These are phyloP conservation scores for Spatulosminthurus flaviceps DNA, from an alignment of 2,888 invertebrate genomes.

Conservation along the genomic window DNA sequence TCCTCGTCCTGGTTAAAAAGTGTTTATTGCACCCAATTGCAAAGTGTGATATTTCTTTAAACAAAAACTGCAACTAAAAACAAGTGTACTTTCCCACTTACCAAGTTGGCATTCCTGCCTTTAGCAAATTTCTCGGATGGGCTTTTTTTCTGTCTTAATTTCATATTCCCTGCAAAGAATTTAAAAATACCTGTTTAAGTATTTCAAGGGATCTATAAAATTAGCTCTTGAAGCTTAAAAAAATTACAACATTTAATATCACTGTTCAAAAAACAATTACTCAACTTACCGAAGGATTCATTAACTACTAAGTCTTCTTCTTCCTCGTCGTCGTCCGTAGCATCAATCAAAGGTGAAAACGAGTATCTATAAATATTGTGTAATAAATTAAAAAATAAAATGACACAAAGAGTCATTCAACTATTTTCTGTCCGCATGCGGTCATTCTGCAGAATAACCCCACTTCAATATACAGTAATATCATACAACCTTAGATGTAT, in stretches of 20 bases:
- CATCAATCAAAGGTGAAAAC: constrained; percentile 89
- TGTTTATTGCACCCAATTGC: no score
- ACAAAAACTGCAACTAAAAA: background rate
- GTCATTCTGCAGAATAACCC: no score
- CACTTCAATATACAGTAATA: no score
- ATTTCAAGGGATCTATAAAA: constrained; percentile 20
- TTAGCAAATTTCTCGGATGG: constrained; percentile 54
- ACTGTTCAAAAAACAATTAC: background rate
- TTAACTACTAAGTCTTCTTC: constrained; percentile 84
- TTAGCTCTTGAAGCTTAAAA: no score
- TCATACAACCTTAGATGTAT: no score
- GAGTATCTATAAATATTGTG: constrained; percentile 75
- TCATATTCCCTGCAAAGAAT: constrained; percentile 57
- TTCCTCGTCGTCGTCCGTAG: constrained; percentile 81
- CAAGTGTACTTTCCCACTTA: background rate
- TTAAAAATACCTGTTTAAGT: no score
- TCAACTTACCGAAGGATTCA: constrained; percentile 79
- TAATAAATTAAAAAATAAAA: no score
- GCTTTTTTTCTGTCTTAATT: constrained; percentile 57
- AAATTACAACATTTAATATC: no score
- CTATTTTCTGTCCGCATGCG: no score
- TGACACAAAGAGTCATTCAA: no score
- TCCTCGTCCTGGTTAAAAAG: constrained; percentile 73
- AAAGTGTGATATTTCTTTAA: background rate
- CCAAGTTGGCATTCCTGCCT: constrained; percentile 55